A percentile compares a stretch with the other conserved stretches of the same genome.
phyloP scores from a whole-genome alignment of 1,140 invertebrate genomes.

The Euglossa dilemma region DNA sequence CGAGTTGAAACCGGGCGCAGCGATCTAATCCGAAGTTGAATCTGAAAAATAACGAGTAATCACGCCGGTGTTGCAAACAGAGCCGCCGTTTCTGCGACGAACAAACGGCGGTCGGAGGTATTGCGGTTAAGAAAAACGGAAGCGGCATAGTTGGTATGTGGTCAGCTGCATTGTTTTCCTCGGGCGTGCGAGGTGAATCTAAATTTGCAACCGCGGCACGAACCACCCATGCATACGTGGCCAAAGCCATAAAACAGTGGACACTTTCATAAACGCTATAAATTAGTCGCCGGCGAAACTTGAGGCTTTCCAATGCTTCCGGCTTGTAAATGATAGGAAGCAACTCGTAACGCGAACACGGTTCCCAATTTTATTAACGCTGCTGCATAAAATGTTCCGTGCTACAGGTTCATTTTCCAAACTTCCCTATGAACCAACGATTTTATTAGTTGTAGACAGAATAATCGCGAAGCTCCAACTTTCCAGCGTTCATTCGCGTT shows the following conservation, averaged over 20 bases:
- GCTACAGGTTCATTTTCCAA: neutral
- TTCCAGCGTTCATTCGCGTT: too few relatives aligned
- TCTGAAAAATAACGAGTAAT: neutral
- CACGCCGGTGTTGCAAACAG: neutral
- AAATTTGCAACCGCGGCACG: neutral
- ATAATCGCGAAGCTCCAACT: too few relatives aligned
- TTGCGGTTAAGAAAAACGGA: slow-evolving; percentile 2
- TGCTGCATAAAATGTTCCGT: neutral
- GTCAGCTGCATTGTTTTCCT: neutral
- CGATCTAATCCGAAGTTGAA: neutral
- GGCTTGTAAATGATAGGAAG: neutral
- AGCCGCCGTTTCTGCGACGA: neutral
- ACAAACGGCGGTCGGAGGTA: neutral
- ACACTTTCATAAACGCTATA: slow-evolving; percentile 12
- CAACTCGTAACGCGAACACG: neutral
- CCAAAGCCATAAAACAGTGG: neutral
- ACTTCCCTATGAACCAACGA: neutral
- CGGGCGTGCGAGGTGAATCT: neutral
- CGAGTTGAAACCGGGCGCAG: too few relatives aligned
- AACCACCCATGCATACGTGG: neutral
- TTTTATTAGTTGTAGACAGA: neutral
- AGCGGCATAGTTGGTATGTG: neutral
- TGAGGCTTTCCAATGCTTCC: neutral
- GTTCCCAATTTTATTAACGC: neutral
- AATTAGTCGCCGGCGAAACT: neutral